Base-by-base conservation (phyloP, 2,113 vertebrate species). In the Rallus limicola region DNA sequence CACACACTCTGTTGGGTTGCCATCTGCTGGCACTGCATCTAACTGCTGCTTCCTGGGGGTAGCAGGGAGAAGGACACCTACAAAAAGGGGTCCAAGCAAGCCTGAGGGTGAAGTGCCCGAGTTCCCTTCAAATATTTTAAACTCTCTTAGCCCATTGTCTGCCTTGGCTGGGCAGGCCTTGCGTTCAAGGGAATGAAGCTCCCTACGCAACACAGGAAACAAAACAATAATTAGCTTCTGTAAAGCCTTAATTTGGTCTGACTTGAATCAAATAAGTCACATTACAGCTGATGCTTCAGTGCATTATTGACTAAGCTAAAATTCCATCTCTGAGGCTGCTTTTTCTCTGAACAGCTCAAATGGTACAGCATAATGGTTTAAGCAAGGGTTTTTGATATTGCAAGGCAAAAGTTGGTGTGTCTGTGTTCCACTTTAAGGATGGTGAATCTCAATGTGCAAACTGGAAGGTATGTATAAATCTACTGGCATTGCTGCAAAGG, bases 21-120 rank as follows among this genome's bases (percentile, higher is more conserved):
- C 88, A 93, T 86, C 95, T 96, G 92, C 95, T 91, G 95, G 95
- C 62, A 64, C 83, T 42, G 58, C 55, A 2, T 78, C 68, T 85
- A 34, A 94, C 44, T 94, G 88, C 94, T 91, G 59, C 46, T 31
- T 42, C 1, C 31, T 33, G 31, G 20, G 50, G 33, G 13, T 10
- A 36, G 19, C 44, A 40, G 31, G 2, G 4, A 13, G 31, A 48
- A 72, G 55, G 60, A 36, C 31, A 5, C 40, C n/a, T 5, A 1
- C 18, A 5, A 67, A 16, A 12, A 2, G 13, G 29, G 25, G 34
- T 16, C 44, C 52, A 33, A 26, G 40, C 23, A 82, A 65, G 40
- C 28, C 67, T 42, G 21, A 28, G 48, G 25, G 28, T 4, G 1
- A 67, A 48, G 16, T 6, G 31, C 13, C 31, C 0, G 0, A 1